phyloP scores from a whole-genome alignment of 2,113 vertebrate species.

The Eudyptes chrysolophus region DNA sequence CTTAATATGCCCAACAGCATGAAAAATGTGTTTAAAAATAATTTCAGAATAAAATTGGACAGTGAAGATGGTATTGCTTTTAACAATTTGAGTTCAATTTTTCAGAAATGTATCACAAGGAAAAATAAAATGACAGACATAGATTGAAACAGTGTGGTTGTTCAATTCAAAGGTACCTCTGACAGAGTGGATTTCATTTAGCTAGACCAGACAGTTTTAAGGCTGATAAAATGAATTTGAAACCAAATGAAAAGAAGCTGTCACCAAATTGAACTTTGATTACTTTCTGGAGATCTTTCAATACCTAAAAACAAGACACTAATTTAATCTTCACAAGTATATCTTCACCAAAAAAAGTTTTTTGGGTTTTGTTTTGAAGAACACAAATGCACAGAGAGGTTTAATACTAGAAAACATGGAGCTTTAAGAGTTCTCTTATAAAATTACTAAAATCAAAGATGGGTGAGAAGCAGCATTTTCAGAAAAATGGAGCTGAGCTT shows the following conservation, averaged over 20 bases:
- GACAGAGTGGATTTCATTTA: conserved; percentile 57
- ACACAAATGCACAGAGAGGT: neutral
- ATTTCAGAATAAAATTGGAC: neutral
- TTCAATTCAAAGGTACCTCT: conserved; percentile 26
- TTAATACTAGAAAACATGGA: neutral
- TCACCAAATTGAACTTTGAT: conserved; percentile 51
- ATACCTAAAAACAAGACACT: neutral
- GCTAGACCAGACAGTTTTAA: conserved; percentile 2
- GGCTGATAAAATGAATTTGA: conserved; percentile 49
- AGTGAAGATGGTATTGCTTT: conserved; percentile 22
- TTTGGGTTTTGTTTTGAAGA: neutral
- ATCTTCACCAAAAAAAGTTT: neutral
- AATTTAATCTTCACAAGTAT: conserved; percentile 2
- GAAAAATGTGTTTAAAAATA: conserved; percentile 54
- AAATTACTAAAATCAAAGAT: neutral
- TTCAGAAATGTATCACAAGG: conserved; percentile 46
- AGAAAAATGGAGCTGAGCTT: neutral
- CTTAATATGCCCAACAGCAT: neutral
- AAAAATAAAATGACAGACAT: conserved; percentile 28
- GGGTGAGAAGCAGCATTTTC: neutral
- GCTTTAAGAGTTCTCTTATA: neutral
- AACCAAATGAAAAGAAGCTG: conserved; percentile 51
- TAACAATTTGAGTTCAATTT: conserved; percentile 47
- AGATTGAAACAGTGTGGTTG: conserved; percentile 13
- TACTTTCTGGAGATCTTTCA: conserved; percentile 50